Evolutionary conservation across 2,797 vertebrate species (phyloP).

Genomic region (Antennarius maculatus): DNA sequence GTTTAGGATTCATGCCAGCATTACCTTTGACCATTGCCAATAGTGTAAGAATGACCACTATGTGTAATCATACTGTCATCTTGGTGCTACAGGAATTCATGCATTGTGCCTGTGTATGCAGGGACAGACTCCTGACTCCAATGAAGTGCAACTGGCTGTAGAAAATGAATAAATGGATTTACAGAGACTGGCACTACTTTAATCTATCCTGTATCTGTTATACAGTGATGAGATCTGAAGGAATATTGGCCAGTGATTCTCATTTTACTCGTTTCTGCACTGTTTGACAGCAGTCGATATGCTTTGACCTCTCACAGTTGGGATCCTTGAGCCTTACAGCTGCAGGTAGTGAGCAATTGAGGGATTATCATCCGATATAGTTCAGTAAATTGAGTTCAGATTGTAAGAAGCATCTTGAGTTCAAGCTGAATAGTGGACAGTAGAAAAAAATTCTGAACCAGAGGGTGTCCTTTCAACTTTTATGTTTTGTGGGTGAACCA

Average conservation of each 20-base stretch:
- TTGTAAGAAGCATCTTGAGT: slow-evolving; percentile 42
- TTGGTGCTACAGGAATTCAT: slow-evolving; percentile 15
- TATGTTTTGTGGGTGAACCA: background rate
- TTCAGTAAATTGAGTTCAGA: slow-evolving; percentile 60
- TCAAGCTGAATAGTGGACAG: slow-evolving; percentile 45
- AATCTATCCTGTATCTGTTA: slow-evolving; percentile 48
- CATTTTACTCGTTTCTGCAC: slow-evolving; percentile 51
- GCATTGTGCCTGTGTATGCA: slow-evolving; percentile 13
- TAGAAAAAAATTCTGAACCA: slow-evolving; percentile 51
- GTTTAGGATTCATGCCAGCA: too few relatives aligned
- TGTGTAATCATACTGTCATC: slow-evolving; percentile 28
- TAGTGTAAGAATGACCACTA: slow-evolving; percentile 4
- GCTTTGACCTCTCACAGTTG: slow-evolving; percentile 55
- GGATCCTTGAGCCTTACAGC: slow-evolving; percentile 44
- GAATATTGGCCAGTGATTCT: slow-evolving; percentile 50
- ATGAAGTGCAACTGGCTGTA: slow-evolving; percentile 28
- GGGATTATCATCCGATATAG: slow-evolving; percentile 62
- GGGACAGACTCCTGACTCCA: slow-evolving; percentile 14
- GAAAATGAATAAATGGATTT: slow-evolving; percentile 55
- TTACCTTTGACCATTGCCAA: background rate
- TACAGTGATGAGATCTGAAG: slow-evolving; percentile 49
- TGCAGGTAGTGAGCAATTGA: slow-evolving; percentile 54
- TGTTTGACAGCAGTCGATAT: slow-evolving; percentile 64
- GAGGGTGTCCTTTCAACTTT: slow-evolving; percentile 45
- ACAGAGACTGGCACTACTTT: slow-evolving; percentile 35